Evolutionary conservation across 2,888 invertebrate species (phyloP).

Genomic region (Brenthis daphne): DNA sequence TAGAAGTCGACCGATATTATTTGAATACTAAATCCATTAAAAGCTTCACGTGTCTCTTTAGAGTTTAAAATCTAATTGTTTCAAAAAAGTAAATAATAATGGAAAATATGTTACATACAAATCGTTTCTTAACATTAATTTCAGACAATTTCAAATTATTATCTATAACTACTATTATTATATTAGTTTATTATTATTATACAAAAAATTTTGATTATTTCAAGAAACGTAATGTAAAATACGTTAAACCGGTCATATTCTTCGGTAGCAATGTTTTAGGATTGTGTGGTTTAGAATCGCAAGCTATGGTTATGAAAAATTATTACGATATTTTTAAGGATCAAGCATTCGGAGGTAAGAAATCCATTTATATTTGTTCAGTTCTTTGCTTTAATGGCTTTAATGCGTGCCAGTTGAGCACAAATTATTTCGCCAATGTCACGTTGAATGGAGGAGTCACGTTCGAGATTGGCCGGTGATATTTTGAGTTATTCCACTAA

Average conservation of each 20-base stretch:
- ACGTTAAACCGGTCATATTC: conserved; percentile 10
- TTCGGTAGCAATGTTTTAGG: conserved; percentile 3
- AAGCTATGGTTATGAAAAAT: neutral
- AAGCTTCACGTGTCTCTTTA: neutral
- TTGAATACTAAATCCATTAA: neutral
- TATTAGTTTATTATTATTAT: conserved; percentile 15
- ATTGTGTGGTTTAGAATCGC: neutral
- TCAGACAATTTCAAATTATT: conserved; percentile 8
- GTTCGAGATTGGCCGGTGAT: too few species aligned
- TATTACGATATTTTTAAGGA: conserved; percentile 9
- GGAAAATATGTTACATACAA: conserved; percentile 2
- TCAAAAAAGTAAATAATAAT: neutral
- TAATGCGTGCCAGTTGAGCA: too few species aligned
- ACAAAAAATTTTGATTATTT: conserved; percentile 17
- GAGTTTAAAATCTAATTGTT: neutral
- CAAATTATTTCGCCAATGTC: too few species aligned
- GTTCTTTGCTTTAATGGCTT: too few species aligned
- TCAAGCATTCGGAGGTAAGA: conserved; percentile 9
- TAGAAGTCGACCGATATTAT: neutral
- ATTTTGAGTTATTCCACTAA: too few species aligned
- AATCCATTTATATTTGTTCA: too few species aligned
- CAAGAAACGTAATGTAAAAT: conserved; percentile 16
- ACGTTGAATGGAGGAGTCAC: too few species aligned
- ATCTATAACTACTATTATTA: neutral
- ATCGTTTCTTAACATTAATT: neutral